Conservation (phyloP, 1,140 invertebrate species). For the Tetranychus cinnabarinus region DNA sequence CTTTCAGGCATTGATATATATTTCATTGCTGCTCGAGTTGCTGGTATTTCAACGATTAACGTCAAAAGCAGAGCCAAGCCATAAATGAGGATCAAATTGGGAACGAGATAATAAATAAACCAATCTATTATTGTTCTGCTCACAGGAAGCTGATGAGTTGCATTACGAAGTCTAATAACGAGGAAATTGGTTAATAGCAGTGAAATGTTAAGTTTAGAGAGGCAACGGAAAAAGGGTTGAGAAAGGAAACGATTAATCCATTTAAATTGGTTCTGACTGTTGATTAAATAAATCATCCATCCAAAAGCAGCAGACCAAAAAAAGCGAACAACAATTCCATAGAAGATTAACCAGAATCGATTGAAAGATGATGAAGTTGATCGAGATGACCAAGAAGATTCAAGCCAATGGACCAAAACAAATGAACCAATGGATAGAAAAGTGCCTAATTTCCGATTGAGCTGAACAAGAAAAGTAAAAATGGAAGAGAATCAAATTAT, state of each 20-base stretch:
- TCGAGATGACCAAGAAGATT: background rate
- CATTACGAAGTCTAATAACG: background rate
- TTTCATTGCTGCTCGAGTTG: background rate
- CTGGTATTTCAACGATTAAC: background rate
- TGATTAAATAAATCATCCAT: background rate
- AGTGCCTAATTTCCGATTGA: background rate
- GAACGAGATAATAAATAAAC: background rate
- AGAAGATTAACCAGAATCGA: background rate
- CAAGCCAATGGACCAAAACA: background rate
- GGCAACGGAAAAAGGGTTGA: background rate
- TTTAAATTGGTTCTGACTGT: background rate
- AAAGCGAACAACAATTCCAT: background rate
- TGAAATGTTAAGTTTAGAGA: background rate
- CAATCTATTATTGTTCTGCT: background rate
- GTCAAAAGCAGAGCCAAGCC: background rate
- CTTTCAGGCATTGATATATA: background rate
- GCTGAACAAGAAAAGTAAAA: background rate
- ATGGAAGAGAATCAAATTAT: background rate
- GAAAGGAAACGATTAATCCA: background rate
- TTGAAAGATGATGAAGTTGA: background rate
- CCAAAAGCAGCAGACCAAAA: background rate
- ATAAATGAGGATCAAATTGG: background rate
- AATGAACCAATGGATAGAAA: background rate
- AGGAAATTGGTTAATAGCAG: background rate
- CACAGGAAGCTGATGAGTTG: background rate